These are phyloP conservation scores for Marisa cornuarietis DNA, from an alignment of 1,140 invertebrate species.

Conservation along the genomic window DNA sequence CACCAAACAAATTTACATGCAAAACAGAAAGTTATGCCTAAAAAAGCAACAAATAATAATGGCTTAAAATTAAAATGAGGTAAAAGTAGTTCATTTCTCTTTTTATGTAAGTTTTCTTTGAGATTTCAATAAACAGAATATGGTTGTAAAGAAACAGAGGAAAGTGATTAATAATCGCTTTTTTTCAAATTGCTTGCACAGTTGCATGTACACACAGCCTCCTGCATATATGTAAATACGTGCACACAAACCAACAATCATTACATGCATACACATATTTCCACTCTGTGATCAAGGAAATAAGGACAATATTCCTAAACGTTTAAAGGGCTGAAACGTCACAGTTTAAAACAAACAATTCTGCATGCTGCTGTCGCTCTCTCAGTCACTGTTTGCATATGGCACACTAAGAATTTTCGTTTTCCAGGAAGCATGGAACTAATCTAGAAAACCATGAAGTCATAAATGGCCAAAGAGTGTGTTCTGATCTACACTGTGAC, in stretches of 20 bases:
- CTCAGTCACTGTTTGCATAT: neutral
- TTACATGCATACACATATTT: neutral
- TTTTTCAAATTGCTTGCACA: too few relatives aligned
- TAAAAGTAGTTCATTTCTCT: too few relatives aligned
- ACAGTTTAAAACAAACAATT: neutral
- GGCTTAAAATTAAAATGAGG: too few relatives aligned
- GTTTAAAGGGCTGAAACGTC: neutral
- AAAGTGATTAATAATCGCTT: too few relatives aligned
- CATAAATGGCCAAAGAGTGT: neutral
- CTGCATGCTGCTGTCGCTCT: neutral
- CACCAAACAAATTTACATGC: too few relatives aligned
- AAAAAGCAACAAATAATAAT: too few relatives aligned
- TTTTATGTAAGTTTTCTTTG: too few relatives aligned
- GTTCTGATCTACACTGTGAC: neutral
- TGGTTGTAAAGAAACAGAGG: too few relatives aligned
- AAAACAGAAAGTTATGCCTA: too few relatives aligned
- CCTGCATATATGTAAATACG: neutral
- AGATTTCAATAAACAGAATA: too few relatives aligned
- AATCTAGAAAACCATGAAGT: neutral
- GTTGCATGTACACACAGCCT: neutral
- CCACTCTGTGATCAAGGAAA: neutral
- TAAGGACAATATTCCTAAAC: neutral
- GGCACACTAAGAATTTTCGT: neutral
- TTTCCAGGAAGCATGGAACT: neutral
- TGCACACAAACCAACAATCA: neutral